A percentile compares a stretch with the other conserved stretches of the same genome.
Evolutionary conservation across 2,888 invertebrate genomes (phyloP).

Genomic region (Emesis castigata): DNA sequence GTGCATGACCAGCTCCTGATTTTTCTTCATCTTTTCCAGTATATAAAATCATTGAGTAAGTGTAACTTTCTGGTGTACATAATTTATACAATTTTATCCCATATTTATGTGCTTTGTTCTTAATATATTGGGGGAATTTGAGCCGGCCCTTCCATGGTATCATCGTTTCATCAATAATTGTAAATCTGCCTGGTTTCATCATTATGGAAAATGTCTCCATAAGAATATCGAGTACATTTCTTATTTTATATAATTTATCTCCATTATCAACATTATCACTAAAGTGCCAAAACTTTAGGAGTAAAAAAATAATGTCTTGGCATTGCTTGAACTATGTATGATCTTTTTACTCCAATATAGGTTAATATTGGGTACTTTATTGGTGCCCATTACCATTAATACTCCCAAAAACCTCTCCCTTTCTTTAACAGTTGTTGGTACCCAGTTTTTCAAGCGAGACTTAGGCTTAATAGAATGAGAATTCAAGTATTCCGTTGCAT

Average conservation of each 20-base stretch:
- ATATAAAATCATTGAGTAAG: neutral
- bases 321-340: neutral
- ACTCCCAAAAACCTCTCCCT: no score
- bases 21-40: neutral
- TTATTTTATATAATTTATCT: conserved; percentile 57
- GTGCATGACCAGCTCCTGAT: neutral
- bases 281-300: neutral
- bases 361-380: neutral
- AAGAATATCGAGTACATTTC: conserved; percentile 37
- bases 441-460: neutral
- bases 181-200: conserved; percentile 64
- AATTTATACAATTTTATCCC: neutral
- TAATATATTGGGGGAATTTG: conserved; percentile 69
- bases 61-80: neutral
- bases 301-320: neutral
- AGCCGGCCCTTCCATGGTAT: conserved; percentile 72
- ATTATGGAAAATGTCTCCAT: conserved; percentile 39
- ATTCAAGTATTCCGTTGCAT: neutral
- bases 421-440: no score
- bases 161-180: conserved; percentile 73
- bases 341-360: neutral
- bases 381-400: neutral
- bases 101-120: conserved; percentile 9
- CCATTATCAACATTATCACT: neutral
- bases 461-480: neutral